Base-by-base conservation (phyloP, 1,140 invertebrate species). In the Drosophila orosa region DNA sequence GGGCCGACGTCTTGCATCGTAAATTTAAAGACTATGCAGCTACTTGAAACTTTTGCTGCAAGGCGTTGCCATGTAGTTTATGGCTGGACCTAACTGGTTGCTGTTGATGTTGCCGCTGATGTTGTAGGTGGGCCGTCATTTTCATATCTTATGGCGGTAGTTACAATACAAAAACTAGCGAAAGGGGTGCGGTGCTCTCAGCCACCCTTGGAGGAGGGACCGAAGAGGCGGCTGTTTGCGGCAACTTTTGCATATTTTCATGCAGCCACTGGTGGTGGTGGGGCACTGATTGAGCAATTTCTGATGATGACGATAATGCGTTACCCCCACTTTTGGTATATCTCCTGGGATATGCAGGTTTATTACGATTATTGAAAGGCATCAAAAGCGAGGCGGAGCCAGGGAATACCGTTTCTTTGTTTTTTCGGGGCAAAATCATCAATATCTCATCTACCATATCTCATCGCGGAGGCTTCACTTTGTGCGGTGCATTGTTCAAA, bases 21-120 rank as follows among this genome's bases (percentile, higher is more conserved):
- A 83, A 83, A 83, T 83, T 83, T 83, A 82, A 81, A 83, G 80
- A 78, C 80, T 78, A 75, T 83, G 80, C 78, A 80, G 75, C 80
- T 78, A 83, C 80, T 83, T 72, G 74, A 83, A 83, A 83, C 60
- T 66, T 78, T 71, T 65, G 50, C 72, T 76, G 78, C 74, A 78
- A 81, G 79, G 78, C 78, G 78, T 80, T 74, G 54, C 77, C 78
- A 63, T 52, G 63, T 80, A 80, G 71, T 80, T 80, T 80, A 80
- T 74, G 78, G 71, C 65, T 50, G 57, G 27, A 76, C 56, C 62
- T 52, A 54, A 57, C 44, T 68, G 65, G 33, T 69, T 67, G 62
- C 62, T 48, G 66, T 45, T 69, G 66, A 69, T 69, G 61, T 69
- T 54, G 47, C 67, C 19, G 56, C 66, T 72, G 69, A 60, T 52